Percentiles rank a stretch among this genome's conserved stretches.
Evolutionary conservation across 2,797 vertebrate genomes (phyloP).

Genomic region (Mergus octosetaceus): DNA sequence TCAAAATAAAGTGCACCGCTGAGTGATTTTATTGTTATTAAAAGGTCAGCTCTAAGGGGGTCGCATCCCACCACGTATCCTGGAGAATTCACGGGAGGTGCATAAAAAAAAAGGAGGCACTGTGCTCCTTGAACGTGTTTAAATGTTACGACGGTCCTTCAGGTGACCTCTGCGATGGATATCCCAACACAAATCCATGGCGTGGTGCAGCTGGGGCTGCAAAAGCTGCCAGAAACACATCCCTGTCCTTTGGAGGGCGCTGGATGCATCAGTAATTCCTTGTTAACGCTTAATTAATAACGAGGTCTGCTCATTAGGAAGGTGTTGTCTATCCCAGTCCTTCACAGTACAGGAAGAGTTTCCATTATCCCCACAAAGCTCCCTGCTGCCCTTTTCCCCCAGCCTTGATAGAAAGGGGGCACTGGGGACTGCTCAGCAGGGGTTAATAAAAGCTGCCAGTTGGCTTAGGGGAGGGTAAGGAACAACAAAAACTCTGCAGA

Average conservation of each 20-base stretch:
- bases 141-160: neutral
- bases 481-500: neutral
- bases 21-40: constrained; percentile 63
- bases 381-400: neutral
- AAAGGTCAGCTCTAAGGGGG: constrained; percentile 41
- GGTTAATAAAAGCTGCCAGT: neutral
- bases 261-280: neutral
- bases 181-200: too few relatives aligned
- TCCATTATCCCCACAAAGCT: neutral
- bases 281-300: fast-evolving
- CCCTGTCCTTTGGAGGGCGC: neutral
- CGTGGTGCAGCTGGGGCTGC: fast-evolving
- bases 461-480: neutral
- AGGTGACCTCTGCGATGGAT: neutral
- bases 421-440: neutral
- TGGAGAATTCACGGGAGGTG: constrained; percentile 8
- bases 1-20: constrained; percentile 47
- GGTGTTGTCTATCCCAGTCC: neutral
- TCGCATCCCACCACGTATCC: neutral
- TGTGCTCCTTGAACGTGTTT: neutral
- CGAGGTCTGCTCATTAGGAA: fast-evolving
- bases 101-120: neutral
- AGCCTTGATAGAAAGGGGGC: neutral
- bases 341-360: neutral
- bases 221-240: neutral